phyloP scores from a whole-genome alignment of 2,888 invertebrate species.

The Morinoia aosen region DNA sequence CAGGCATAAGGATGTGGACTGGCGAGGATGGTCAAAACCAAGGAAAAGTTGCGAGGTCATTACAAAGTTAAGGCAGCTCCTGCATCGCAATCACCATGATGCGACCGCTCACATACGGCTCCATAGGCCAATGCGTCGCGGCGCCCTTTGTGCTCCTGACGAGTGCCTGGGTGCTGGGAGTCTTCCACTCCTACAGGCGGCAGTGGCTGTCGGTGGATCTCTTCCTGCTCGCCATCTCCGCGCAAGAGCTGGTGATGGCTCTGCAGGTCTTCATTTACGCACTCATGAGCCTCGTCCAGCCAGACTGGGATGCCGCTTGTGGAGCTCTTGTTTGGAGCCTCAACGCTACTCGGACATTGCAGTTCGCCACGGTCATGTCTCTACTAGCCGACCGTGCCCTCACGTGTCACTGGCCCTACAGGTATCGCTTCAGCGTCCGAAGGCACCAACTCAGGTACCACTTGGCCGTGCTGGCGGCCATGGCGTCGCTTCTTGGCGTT shows the following conservation, averaged over 20 bases:
- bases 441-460: constrained; percentile 73
- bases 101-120: constrained; percentile 69
- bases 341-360: constrained; percentile 75
- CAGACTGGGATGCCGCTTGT: constrained; percentile 70
- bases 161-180: constrained; percentile 71
- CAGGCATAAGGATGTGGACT: neutral
- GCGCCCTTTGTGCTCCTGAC: constrained; percentile 69
- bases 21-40: neutral
- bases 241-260: constrained; percentile 67
- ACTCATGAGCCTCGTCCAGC: constrained; percentile 68
- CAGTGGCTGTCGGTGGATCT: constrained; percentile 75
- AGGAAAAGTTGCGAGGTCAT: neutral
- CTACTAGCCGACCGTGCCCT: constrained; percentile 74
- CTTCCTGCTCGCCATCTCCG: constrained; percentile 72
- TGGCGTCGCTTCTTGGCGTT: constrained; percentile 75
- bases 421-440: constrained; percentile 70
- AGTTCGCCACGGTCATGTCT: constrained; percentile 74
- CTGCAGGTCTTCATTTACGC: constrained; percentile 69
- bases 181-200: constrained; percentile 74
- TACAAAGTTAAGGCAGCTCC: neutral
- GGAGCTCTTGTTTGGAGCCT: constrained; percentile 74
- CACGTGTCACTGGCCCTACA: constrained; percentile 70
- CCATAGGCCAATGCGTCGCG: constrained; percentile 69
- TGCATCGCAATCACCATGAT: constrained; percentile 54
- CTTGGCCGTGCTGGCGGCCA: constrained; percentile 74